These are phyloP conservation scores for Zaprionus taronus DNA, from an alignment of 1,140 invertebrate genomes.

Conservation along the genomic window DNA sequence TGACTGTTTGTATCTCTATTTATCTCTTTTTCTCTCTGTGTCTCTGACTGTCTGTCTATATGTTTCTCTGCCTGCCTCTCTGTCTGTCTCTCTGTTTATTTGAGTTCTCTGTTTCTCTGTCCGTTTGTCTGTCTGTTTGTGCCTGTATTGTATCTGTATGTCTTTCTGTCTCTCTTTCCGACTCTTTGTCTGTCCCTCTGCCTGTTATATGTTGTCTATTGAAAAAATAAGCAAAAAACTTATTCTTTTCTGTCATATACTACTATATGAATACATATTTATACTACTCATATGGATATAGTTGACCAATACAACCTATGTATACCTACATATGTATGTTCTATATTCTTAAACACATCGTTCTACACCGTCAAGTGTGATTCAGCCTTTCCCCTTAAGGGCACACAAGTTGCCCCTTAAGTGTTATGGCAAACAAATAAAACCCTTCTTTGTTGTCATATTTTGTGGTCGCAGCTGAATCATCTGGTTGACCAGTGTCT, in stretches of 20 bases:
- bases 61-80: no score
- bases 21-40: no score
- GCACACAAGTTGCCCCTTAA: not conserved
- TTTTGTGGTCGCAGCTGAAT: not conserved
- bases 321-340: no score
- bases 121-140: no score
- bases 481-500: not conserved
- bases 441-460: conserved; percentile 13
- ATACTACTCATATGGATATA: no score
- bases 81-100: no score
- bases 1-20: no score
- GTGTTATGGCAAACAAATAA: not conserved
- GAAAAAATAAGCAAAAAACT: not conserved
- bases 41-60: no score
- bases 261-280: not conserved
- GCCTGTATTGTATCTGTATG: no score
- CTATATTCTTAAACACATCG: not conserved
- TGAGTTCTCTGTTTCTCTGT: no score
- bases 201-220: not conserved
- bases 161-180: no score
- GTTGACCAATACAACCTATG: no score
- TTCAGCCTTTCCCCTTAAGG: not conserved
- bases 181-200: not conserved
- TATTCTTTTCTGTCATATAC: not conserved
- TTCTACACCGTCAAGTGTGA: not conserved